A percentile compares a stretch with the other conserved stretches of the same genome.
Evolutionary conservation across 2,113 vertebrate genomes (phyloP).

Genomic region (Melanerpes aurifrons): DNA sequence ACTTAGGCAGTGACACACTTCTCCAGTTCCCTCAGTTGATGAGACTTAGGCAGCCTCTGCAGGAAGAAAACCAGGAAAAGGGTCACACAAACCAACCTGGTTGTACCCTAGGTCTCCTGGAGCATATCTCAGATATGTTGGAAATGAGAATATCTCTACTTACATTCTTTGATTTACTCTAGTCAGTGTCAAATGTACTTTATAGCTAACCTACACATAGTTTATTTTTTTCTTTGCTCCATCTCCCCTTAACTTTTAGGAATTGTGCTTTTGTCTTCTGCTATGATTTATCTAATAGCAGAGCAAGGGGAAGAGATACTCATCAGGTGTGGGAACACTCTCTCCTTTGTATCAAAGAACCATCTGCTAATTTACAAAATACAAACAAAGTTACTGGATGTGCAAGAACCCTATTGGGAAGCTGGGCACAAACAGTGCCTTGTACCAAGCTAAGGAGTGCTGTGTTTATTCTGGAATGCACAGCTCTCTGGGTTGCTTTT

Average conservation of each 20-base stretch:
- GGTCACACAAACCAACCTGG: background rate
- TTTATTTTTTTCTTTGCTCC: background rate
- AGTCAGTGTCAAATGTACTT: background rate
- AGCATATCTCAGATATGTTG: background rate
- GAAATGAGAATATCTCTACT: background rate
- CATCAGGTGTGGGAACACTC: constrained; percentile 29
- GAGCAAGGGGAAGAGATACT: background rate
- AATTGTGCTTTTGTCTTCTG: background rate
- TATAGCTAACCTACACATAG: background rate
- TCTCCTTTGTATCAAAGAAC: constrained; percentile 66
- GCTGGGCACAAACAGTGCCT: constrained; percentile 58
- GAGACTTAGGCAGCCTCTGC: background rate
- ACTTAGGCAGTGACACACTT: background rate
- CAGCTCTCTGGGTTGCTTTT: background rate
- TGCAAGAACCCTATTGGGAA: constrained; percentile 52
- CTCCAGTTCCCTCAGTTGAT: background rate
- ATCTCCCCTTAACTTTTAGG: background rate
- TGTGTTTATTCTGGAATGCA: constrained; percentile 53
- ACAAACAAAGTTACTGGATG: constrained; percentile 70
- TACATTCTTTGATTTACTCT: background rate
- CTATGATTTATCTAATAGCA: constrained; percentile 20
- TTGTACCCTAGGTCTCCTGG: background rate
- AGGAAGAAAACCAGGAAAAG: background rate
- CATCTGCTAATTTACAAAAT: constrained; percentile 74
- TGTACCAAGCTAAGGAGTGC: constrained; percentile 16